Percentiles rank a stretch among this genome's conserved stretches.
phyloP scores from a whole-genome alignment of 1,140 invertebrate species.

The Hyposmocoma kahamanoa region DNA sequence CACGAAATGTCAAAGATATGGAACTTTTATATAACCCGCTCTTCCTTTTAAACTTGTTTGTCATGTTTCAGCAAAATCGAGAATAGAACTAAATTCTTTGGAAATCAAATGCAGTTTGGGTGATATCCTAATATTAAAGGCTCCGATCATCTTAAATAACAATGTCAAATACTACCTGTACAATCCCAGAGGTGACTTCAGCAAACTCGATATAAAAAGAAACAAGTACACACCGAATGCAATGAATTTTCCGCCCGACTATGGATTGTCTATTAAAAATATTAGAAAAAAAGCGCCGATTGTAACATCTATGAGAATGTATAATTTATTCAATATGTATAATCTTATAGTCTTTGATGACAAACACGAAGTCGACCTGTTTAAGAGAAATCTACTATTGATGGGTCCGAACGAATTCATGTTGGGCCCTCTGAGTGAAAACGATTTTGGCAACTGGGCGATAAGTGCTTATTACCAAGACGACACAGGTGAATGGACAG shows the following conservation, averaged over 20 bases:
- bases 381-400: slow-evolving; percentile 12
- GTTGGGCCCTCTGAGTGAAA: slow-evolving; percentile 38
- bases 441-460: slow-evolving; percentile 58
- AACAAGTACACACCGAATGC: too few relatives aligned
- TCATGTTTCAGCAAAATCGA: not conserved
- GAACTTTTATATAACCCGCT: too few relatives aligned
- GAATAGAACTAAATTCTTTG: not conserved
- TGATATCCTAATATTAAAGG: not conserved
- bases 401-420: slow-evolving; percentile 36
- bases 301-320: slow-evolving; percentile 6
- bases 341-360: not conserved
- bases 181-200: not conserved
- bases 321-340: slow-evolving; percentile 2
- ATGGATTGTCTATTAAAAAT: too few relatives aligned
- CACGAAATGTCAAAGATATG: too few relatives aligned
- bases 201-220: not conserved
- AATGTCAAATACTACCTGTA: not conserved
- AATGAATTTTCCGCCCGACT: too few relatives aligned
- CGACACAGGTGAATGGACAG: slow-evolving; percentile 28
- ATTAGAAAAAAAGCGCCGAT: slow-evolving; percentile 13
- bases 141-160: not conserved
- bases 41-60: too few relatives aligned
- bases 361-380: slow-evolving; percentile 9
- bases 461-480: slow-evolving; percentile 33
- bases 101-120: not conserved